Conservation (phyloP, 2,888 invertebrate species). For the Xanthia icteritia region DNA sequence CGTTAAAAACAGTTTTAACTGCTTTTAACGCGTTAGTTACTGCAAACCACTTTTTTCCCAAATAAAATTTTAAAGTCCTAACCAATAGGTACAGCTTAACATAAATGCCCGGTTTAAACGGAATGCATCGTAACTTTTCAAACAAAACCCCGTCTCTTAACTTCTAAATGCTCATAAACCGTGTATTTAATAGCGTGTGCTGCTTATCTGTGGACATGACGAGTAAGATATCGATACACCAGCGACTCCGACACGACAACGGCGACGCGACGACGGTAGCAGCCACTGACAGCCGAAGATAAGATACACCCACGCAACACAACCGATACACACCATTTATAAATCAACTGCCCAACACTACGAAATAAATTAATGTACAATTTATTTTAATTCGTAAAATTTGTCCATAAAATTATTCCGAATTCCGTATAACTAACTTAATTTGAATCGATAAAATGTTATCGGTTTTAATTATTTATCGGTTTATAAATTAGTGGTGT, state of each 20-base stretch:
- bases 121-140: background rate
- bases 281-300: conserved; percentile 79
- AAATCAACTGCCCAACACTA: conserved; percentile 60
- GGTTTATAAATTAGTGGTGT: conserved; percentile 43
- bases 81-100: background rate
- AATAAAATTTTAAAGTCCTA: background rate
- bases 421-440: conserved; percentile 60
- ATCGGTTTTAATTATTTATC: conserved; percentile 58
- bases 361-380: conserved; percentile 55
- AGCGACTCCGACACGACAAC: conserved; percentile 61
- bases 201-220: conserved; percentile 80
- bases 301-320: conserved; percentile 76
- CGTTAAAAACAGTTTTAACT: too few species aligned
- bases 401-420: conserved; percentile 55
- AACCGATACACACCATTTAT: conserved; percentile 63
- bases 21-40: background rate
- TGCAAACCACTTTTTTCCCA: background rate
- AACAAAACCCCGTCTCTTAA: conserved; percentile 10
- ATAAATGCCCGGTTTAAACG: background rate
- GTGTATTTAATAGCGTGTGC: conserved; percentile 77
- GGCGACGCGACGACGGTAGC: conserved; percentile 74
- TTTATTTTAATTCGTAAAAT: conserved; percentile 63
- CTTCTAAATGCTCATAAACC: conserved; percentile 54
- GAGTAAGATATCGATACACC: conserved; percentile 73
- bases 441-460: conserved; percentile 60